A percentile compares a stretch with the other conserved stretches of the same genome.
phyloP scores from a whole-genome alignment of 1,140 invertebrate genomes.

The Xylocopa sonorina region DNA sequence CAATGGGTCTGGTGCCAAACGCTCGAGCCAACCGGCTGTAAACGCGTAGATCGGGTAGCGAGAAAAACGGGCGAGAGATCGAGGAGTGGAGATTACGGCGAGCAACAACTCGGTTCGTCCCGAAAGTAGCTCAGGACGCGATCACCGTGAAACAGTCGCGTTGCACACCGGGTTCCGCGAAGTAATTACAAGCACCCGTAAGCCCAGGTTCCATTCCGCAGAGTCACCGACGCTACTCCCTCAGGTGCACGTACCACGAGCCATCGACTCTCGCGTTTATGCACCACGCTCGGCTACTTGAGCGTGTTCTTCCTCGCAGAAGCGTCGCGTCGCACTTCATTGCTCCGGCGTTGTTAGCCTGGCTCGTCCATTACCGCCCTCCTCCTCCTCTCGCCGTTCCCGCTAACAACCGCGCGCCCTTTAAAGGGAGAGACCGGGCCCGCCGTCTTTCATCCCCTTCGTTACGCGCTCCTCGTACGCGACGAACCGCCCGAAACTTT shows the following conservation, averaged over 20 bases:
- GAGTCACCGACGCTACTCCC: not conserved
- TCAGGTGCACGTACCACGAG: not conserved
- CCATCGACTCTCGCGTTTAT: conserved; percentile 21
- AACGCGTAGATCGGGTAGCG: too few relatives aligned
- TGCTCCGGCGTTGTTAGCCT: conserved; percentile 26
- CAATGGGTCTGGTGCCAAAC: too few relatives aligned
- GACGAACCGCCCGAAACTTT: not conserved
- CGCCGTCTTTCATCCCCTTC: not conserved
- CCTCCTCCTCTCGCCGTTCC: not conserved
- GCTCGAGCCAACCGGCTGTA: too few relatives aligned
- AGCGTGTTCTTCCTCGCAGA: not conserved
- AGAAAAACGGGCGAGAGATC: too few relatives aligned
- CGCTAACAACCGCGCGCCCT: conserved; percentile 18
- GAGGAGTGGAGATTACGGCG: too few relatives aligned
- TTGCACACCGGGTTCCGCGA: not conserved
- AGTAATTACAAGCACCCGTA: conserved; percentile 6
- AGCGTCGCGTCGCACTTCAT: conserved; percentile 8
- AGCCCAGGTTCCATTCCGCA: not conserved
- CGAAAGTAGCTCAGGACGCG: too few relatives aligned
- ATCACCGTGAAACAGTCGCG: too few relatives aligned
- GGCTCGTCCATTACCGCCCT: conserved; percentile 34
- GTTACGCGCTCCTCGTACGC: not conserved
- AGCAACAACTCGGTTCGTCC: too few relatives aligned
- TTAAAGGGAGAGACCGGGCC: not conserved
- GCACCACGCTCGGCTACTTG: not conserved